Conservation (phyloP, 2,888 invertebrate genomes). For the Clunio marinus region DNA sequence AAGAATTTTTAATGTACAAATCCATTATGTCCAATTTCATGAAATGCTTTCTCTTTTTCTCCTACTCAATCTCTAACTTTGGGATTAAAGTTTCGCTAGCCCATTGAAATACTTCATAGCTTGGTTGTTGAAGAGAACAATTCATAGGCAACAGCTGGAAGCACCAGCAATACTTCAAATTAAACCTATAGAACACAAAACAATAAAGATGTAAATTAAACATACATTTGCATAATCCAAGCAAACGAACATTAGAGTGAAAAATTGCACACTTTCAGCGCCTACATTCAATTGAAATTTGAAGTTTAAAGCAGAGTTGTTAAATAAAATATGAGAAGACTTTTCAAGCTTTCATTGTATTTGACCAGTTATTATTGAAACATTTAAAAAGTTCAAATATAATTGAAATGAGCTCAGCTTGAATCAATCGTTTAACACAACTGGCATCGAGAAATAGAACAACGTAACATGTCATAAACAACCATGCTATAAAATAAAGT, state of each 20-base stretch:
- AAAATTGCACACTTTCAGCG: constrained; percentile 10
- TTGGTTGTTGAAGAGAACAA: not conserved
- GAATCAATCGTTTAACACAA: too few relatives aligned
- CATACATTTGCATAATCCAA: constrained; percentile 26
- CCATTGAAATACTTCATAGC: not conserved
- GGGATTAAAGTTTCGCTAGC: not conserved
- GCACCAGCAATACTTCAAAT: not conserved
- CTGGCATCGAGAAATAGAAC: too few relatives aligned
- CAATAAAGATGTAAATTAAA: constrained; percentile 33
- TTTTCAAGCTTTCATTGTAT: too few relatives aligned
- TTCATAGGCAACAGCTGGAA: constrained; percentile 1
- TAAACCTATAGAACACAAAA: not conserved
- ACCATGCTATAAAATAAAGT: not conserved
- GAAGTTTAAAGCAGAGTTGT: too few relatives aligned
- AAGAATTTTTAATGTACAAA: constrained; percentile 22
- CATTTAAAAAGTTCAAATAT: too few relatives aligned
- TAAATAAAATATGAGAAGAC: too few relatives aligned
- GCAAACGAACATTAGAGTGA: not conserved
- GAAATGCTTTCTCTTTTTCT: not conserved
- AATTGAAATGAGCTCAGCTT: too few relatives aligned
- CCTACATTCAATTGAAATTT: too few relatives aligned
- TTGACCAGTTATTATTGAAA: too few relatives aligned
- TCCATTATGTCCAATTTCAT: constrained; percentile 10
- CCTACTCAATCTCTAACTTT: not conserved
- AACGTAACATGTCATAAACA: constrained; percentile 1